phyloP scores from a whole-genome alignment of 1,140 invertebrate species.

The Acromyrmex charruanus region DNA sequence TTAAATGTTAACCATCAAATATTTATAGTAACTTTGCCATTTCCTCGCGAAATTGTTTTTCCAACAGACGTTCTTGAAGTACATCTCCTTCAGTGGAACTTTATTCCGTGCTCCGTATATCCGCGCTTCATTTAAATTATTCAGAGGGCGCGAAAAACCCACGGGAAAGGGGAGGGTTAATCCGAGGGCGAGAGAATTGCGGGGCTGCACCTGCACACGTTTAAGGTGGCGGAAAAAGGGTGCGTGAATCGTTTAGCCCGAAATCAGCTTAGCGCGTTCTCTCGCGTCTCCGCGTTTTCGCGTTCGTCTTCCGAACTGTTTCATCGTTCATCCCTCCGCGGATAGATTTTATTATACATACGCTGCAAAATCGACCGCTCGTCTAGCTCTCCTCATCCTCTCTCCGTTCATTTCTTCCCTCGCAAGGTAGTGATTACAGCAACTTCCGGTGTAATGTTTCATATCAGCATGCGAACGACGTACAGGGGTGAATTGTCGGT shows the following conservation, averaged over 20 bases:
- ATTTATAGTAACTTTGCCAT: conserved; percentile 18
- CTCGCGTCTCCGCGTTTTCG: conserved; percentile 20
- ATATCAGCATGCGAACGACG: conserved; percentile 72
- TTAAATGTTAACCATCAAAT: conserved; percentile 38
- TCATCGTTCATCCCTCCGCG: conserved; percentile 1
- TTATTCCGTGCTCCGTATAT: conserved; percentile 5
- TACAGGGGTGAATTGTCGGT: conserved; percentile 9
- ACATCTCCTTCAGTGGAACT: conserved; percentile 11
- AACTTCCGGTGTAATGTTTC: conserved; percentile 62
- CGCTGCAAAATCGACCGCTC: background rate
- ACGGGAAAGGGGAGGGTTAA: background rate
- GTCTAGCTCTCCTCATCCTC: background rate
- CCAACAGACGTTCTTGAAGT: background rate
- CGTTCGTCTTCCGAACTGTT: no score
- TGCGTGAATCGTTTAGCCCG: conserved; percentile 53
- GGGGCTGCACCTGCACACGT: conserved; percentile 34
- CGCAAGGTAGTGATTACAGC: conserved; percentile 54
- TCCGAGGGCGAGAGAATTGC: conserved; percentile 40
- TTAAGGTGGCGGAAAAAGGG: conserved; percentile 44
- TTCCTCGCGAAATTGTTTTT: conserved; percentile 24
- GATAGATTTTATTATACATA: conserved; percentile 58
- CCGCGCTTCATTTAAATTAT: conserved; percentile 66
- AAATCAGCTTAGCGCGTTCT: conserved; percentile 69
- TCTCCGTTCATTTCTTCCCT: background rate
- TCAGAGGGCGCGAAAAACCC: conserved; percentile 28